Conservation (phyloP, 2,113 vertebrate species). For the Ophiodon elongatus region DNA sequence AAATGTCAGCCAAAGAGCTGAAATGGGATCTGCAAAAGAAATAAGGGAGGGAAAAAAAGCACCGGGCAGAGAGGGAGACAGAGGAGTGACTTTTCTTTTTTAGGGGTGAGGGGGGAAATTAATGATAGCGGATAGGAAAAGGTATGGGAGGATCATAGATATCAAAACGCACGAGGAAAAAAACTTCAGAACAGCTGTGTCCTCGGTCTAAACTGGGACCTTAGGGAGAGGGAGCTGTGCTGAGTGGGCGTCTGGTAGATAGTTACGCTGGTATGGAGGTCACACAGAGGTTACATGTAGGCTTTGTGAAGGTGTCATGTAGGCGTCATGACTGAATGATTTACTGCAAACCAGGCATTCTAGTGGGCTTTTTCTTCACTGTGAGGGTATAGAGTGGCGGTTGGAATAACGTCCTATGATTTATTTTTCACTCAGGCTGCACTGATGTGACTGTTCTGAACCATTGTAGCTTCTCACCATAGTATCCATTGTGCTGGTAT, state of each 20-base stretch:
- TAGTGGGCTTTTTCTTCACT: constrained; percentile 47
- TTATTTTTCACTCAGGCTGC: constrained; percentile 34
- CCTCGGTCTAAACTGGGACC: constrained; percentile 61
- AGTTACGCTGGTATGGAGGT: constrained; percentile 57
- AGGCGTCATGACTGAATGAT: constrained; percentile 66
- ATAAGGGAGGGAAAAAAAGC: constrained; percentile 30
- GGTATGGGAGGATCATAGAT: constrained; percentile 49
- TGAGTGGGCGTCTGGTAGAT: constrained; percentile 74
- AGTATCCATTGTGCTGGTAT: constrained; percentile 40
- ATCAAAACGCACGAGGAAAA: constrained; percentile 71
- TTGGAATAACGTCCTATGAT: constrained; percentile 27
- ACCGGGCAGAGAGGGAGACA: constrained; percentile 11
- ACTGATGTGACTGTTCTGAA: constrained; percentile 30
- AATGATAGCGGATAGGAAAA: neutral
- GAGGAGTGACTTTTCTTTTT: constrained; percentile 19
- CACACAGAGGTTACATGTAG: constrained; percentile 61
- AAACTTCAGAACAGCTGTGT: constrained; percentile 75
- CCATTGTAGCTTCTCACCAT: constrained; percentile 12
- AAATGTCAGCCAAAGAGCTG: constrained; percentile 54
- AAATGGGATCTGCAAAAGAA: constrained; percentile 70
- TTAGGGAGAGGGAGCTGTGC: constrained; percentile 63
- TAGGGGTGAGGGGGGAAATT: neutral
- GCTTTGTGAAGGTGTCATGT: constrained; percentile 72
- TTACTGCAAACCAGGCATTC: constrained; percentile 50
- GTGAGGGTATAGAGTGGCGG: constrained; percentile 34